These are phyloP conservation scores for Percopsis omiscomaycus DNA, from an alignment of 2,797 vertebrate species.

Conservation along the genomic window DNA sequence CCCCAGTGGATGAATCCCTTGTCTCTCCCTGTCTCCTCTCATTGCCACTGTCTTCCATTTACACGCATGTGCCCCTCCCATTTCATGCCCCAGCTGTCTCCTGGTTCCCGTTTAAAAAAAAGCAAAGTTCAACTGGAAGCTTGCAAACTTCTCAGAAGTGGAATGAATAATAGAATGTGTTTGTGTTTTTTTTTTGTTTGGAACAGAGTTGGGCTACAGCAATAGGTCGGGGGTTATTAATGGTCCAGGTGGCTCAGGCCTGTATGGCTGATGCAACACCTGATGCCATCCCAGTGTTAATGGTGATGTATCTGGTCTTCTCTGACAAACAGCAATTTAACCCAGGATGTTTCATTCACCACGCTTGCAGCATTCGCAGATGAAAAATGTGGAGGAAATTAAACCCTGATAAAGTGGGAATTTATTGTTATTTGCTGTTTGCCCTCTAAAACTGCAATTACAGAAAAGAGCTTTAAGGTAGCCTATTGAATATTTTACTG, in stretches of 20 bases:
- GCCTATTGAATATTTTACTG: not conserved
- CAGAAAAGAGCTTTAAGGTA: not conserved
- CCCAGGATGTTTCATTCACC: too few relatives aligned
- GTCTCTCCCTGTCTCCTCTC: too few relatives aligned
- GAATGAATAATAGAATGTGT: slow-evolving; percentile 13
- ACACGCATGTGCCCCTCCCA: slow-evolving; percentile 14
- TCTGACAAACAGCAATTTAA: too few relatives aligned
- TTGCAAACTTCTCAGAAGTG: not conserved
- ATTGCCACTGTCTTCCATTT: not conserved
- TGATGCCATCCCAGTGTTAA: not conserved
- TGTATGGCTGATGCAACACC: slow-evolving; percentile 13
- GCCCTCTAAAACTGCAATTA: too few relatives aligned
- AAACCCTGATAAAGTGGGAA: not conserved
- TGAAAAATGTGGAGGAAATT: slow-evolving; percentile 1
- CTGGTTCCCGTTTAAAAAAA: slow-evolving; percentile 24
- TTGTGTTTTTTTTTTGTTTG: not conserved
- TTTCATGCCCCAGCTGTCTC: slow-evolving; percentile 1
- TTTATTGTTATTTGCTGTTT: not conserved
- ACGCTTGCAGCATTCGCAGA: not conserved
- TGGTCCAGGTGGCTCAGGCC: not conserved
- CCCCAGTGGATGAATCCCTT: slow-evolving; percentile 20
- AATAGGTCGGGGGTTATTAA: not conserved
- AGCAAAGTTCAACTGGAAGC: not conserved
- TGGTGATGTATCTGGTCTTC: not conserved
- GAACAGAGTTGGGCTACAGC: not conserved